Evolutionary conservation across 2,113 vertebrate species (phyloP).

Genomic region (Anhinga rufa): DNA sequence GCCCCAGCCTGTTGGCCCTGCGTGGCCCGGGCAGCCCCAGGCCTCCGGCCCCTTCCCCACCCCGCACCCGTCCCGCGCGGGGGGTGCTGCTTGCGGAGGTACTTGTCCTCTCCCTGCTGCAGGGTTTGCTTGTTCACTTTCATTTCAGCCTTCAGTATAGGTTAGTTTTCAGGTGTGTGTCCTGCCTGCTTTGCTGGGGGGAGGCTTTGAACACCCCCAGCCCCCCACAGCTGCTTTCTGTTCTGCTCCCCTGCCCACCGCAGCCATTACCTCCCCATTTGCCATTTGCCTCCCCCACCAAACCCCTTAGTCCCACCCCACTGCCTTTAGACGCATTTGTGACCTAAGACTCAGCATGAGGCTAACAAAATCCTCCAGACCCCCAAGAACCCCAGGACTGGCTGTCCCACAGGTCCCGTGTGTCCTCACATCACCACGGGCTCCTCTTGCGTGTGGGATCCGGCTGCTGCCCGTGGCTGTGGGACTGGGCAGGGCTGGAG

Average conservation of each 20-base stretch:
- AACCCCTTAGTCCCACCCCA: not conserved
- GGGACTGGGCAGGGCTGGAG: not conserved
- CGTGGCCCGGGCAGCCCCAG: not conserved
- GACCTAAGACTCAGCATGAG: not conserved
- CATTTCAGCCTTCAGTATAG: not conserved
- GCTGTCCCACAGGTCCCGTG: not conserved
- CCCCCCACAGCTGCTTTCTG: not conserved
- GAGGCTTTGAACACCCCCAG: not conserved
- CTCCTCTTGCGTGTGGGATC: not conserved
- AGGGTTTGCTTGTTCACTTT: not conserved
- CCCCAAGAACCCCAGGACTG: not conserved
- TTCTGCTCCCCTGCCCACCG: not conserved
- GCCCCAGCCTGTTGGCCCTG: not conserved
- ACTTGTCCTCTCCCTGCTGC: not conserved
- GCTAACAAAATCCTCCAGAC: not conserved
- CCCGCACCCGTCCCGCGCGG: not conserved
- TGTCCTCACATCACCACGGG: not conserved
- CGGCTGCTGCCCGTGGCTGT: not conserved
- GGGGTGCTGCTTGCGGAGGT: not conserved
- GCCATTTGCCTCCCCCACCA: not conserved
- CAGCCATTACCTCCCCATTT: not conserved
- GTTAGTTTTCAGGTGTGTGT: not conserved
- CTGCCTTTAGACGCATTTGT: not conserved
- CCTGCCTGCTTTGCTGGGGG: not conserved
- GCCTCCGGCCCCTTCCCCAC: not conserved